Conservation (phyloP, 2,888 invertebrate genomes). For the Euproctis similis region DNA sequence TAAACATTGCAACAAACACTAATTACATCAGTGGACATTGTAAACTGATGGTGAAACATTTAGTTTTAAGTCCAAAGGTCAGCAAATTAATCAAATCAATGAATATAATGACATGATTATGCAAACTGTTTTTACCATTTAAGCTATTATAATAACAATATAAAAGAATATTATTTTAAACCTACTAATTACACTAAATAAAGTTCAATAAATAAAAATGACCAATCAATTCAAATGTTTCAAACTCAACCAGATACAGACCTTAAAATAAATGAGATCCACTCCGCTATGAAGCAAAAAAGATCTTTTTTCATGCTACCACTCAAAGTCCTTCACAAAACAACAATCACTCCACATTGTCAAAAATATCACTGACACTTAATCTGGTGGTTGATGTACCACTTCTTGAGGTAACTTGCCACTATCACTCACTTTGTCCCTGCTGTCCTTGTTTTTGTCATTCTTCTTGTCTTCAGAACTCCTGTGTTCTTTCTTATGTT, state of each 20-base stretch:
- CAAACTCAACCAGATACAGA: conserved; percentile 7
- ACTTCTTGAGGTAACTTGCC: conserved; percentile 43
- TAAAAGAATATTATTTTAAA: too few species aligned
- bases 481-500: conserved; percentile 48
- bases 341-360: conserved; percentile 14
- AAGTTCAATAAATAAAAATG: conserved; percentile 4
- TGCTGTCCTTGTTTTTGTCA: conserved; percentile 35
- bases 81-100: too few species aligned
- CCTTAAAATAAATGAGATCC: conserved; percentile 21
- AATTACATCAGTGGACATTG: too few species aligned
- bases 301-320: conserved; percentile 12
- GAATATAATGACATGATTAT: too few species aligned
- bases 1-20: too few species aligned
- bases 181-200: not conserved
- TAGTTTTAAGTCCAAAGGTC: too few species aligned
- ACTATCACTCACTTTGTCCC: conserved; percentile 26
- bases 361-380: conserved; percentile 18
- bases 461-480: conserved; percentile 39
- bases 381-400: conserved; percentile 56
- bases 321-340: conserved; percentile 27
- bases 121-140: too few species aligned
- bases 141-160: too few species aligned
- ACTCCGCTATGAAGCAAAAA: conserved; percentile 12
- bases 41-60: too few species aligned
- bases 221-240: conserved; percentile 4